A percentile compares a stretch with the other conserved stretches of the same genome.
Evolutionary conservation across 2,113 vertebrate species (phyloP).

Genomic region (Bothrops jararaca): DNA sequence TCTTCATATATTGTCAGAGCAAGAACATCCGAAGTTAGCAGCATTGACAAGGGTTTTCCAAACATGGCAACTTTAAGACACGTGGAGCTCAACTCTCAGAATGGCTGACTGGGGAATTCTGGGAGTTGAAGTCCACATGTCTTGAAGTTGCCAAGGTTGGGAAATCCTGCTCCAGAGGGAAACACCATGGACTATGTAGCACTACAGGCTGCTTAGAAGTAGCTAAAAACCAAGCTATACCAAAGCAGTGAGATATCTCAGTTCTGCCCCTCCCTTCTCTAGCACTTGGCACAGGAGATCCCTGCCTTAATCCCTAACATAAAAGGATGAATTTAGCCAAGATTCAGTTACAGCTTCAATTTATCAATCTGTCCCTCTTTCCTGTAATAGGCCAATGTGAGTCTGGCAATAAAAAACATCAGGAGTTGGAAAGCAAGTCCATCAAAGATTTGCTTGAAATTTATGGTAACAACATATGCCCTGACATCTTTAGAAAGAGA

Average conservation of each 20-base stretch:
- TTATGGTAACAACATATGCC: background rate
- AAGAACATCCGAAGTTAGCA: too few relatives aligned
- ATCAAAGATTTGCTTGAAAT: background rate
- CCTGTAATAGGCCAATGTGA: slow-evolving; percentile 12
- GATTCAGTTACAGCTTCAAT: background rate
- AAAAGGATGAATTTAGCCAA: background rate
- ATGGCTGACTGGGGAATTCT: background rate
- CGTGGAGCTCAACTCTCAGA: background rate
- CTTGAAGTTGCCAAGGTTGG: background rate
- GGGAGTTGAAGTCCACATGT: too few relatives aligned
- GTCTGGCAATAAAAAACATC: slow-evolving; percentile 10
- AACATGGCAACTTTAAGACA: background rate
- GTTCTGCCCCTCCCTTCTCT: background rate
- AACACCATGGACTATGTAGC: background rate
- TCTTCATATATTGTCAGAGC: too few relatives aligned
- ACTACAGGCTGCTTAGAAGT: background rate
- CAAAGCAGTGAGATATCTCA: background rate
- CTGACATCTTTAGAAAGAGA: background rate
- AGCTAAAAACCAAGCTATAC: background rate
- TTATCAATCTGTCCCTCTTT: background rate
- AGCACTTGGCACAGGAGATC: background rate
- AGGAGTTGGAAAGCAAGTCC: slow-evolving; percentile 9
- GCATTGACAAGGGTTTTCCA: too few relatives aligned
- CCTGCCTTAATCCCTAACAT: background rate
- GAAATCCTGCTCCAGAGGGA: background rate